phyloP scores from a whole-genome alignment of 2,888 invertebrate genomes.

The Diaperis boleti region DNA sequence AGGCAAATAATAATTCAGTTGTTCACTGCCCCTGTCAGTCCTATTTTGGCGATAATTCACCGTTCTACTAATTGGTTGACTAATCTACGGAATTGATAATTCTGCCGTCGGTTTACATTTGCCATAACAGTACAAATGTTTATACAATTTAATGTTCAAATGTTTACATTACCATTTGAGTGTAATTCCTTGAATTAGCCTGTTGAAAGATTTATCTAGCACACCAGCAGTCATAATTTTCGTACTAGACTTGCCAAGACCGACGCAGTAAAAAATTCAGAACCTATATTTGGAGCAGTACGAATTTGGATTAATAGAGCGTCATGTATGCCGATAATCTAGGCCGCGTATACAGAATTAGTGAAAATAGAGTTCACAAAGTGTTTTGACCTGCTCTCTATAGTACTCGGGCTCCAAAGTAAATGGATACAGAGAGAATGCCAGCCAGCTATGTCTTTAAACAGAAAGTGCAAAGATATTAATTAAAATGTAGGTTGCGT shows the following conservation, averaged over 20 bases:
- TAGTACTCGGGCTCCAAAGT: conserved; percentile 22
- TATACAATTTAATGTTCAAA: conserved; percentile 40
- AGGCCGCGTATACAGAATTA: conserved; percentile 47
- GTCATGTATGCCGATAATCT: conserved; percentile 36
- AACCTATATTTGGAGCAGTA: conserved; percentile 1
- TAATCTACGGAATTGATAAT: conserved; percentile 12
- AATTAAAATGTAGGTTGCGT: conserved; percentile 41
- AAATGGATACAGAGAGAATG: too few species aligned
- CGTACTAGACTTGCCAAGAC: neutral
- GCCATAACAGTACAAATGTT: conserved; percentile 37
- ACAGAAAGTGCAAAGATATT: conserved; percentile 42
- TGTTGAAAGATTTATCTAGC: neutral
- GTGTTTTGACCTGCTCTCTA: conserved; percentile 45
- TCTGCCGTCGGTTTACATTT: conserved; percentile 32
- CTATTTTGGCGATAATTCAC: neutral
- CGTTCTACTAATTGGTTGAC: conserved; percentile 13
- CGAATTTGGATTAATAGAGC: conserved; percentile 38
- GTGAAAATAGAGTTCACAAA: conserved; percentile 49
- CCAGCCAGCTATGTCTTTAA: conserved; percentile 33
- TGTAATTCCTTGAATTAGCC: conserved; percentile 19
- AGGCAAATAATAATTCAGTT: neutral
- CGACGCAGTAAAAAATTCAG: neutral
- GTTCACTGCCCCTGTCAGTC: neutral
- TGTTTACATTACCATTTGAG: conserved; percentile 36
- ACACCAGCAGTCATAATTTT: conserved; percentile 4